A percentile compares a stretch with the other conserved stretches of the same genome.
Conservation (phyloP, 2,888 invertebrate genomes). For the Plutella xylostella region DNA sequence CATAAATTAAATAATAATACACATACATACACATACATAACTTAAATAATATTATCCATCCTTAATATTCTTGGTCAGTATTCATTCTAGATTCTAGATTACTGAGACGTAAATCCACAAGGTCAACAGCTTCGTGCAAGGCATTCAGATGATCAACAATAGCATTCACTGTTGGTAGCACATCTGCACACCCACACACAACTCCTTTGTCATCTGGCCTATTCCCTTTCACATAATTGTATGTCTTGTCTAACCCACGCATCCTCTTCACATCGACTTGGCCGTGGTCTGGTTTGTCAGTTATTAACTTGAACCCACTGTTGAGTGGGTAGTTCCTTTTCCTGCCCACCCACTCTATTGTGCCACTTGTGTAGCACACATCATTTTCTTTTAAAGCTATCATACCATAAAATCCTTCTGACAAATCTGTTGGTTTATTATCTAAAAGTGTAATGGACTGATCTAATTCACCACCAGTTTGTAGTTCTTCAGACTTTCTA, state of each 20-base stretch:
- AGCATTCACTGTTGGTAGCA: conserved; percentile 59
- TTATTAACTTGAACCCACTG: conserved; percentile 53
- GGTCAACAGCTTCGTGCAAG: conserved; percentile 64
- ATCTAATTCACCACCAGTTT: no score
- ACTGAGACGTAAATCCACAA: conserved; percentile 65
- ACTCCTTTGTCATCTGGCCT: conserved; percentile 28
- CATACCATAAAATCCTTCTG: conserved; percentile 49
- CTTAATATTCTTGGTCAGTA: conserved; percentile 18
- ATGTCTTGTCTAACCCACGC: background rate
- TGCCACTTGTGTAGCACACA: conserved; percentile 60
- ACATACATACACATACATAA: background rate
- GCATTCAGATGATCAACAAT: conserved; percentile 69
- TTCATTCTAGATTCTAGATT: conserved; percentile 61
- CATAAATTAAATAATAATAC: background rate
- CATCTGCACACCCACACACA: conserved; percentile 58
- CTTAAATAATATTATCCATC: conserved; percentile 2
- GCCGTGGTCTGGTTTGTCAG: no score
- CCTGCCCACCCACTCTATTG: conserved; percentile 59
- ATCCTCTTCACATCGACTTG: conserved; percentile 8
- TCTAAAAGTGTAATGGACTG: no score
- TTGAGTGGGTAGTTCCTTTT: conserved; percentile 54
- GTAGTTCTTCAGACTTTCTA: no score
- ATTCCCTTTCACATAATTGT: no score
- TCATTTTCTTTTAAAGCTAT: conserved; percentile 53
- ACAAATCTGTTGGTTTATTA: background rate